Percentiles rank a stretch among this genome's conserved stretches.
Conservation (phyloP, 2,797 vertebrate genomes). For the Gadopsis marmoratus region DNA sequence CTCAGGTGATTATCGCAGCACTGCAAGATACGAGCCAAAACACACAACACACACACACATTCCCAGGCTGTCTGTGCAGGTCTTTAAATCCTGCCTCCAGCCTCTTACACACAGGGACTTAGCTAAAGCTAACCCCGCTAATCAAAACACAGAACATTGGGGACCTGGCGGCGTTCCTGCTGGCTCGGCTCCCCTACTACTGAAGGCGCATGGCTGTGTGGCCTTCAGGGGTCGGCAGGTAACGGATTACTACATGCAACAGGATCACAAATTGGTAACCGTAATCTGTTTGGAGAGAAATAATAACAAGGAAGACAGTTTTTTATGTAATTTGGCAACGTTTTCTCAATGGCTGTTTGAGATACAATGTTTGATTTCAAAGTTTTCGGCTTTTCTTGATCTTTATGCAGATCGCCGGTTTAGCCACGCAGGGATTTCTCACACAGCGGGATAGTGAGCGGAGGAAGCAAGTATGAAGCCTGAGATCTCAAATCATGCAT, state of each 20-base stretch:
- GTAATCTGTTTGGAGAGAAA: slow-evolving; percentile 16
- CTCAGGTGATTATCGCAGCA: slow-evolving; percentile 67
- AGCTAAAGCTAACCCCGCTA: slow-evolving; percentile 68
- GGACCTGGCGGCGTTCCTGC: slow-evolving; percentile 61
- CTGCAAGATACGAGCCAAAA: slow-evolving; percentile 30
- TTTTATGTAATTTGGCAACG: neutral
- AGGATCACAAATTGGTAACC: neutral
- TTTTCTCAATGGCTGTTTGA: neutral
- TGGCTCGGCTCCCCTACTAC: slow-evolving; percentile 22
- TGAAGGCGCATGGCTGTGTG: neutral
- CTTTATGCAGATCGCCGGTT: neutral
- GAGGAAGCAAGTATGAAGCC: neutral
- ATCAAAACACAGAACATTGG: slow-evolving; percentile 75
- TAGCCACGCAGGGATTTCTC: neutral
- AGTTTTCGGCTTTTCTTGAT: neutral
- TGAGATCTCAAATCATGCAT: too few relatives aligned
- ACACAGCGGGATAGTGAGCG: too few relatives aligned
- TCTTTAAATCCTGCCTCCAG: slow-evolving; percentile 70
- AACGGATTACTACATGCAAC: slow-evolving; percentile 26
- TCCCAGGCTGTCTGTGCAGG: slow-evolving; percentile 28
- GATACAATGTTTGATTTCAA: neutral
- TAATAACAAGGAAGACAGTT: neutral
- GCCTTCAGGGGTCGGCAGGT: slow-evolving; percentile 22
- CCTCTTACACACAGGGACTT: slow-evolving; percentile 71
- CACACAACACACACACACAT: slow-evolving; percentile 44